Evolutionary conservation across 2,888 invertebrate species (phyloP).

Genomic region (Sinelater perroti): DNA sequence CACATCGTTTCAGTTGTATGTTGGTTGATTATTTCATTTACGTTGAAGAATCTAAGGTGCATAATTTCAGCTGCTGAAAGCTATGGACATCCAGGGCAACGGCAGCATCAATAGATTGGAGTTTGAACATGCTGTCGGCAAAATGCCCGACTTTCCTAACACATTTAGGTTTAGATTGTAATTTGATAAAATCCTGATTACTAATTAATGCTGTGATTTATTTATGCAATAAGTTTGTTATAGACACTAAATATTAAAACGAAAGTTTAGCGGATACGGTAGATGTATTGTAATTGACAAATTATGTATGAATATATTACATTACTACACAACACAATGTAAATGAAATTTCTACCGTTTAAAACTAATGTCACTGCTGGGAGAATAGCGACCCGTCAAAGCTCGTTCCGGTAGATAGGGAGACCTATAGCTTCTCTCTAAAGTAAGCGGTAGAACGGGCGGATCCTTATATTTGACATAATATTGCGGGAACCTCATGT

Average conservation of each 20-base stretch:
- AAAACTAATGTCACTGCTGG: slow-evolving; percentile 65
- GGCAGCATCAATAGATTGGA: slow-evolving; percentile 68
- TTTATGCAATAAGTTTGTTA: no score
- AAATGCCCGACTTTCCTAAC: slow-evolving; percentile 69
- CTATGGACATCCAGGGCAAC: slow-evolving; percentile 68
- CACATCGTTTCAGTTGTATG: slow-evolving; percentile 58
- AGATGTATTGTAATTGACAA: no score
- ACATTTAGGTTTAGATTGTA: slow-evolving; percentile 69
- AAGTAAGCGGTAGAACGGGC: slow-evolving; percentile 63
- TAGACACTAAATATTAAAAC: no score
- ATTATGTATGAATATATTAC: no score
- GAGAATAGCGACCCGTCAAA: slow-evolving; percentile 66
- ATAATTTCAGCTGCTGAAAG: slow-evolving; percentile 66
- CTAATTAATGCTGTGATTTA: background rate
- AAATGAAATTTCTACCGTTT: slow-evolving; percentile 51
- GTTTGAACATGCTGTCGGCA: slow-evolving; percentile 68
- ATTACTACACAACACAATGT: background rate
- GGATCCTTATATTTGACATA: slow-evolving; percentile 70
- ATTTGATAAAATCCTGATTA: slow-evolving; percentile 31
- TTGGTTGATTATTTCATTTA: background rate
- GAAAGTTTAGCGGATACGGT: no score
- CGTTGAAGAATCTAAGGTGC: background rate
- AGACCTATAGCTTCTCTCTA: slow-evolving; percentile 63
- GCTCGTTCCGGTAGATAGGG: slow-evolving; percentile 67
- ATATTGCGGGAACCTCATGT: slow-evolving; percentile 66